Conservation (phyloP, 2,888 invertebrate genomes). For the Teleogryllus oceanicus region DNA sequence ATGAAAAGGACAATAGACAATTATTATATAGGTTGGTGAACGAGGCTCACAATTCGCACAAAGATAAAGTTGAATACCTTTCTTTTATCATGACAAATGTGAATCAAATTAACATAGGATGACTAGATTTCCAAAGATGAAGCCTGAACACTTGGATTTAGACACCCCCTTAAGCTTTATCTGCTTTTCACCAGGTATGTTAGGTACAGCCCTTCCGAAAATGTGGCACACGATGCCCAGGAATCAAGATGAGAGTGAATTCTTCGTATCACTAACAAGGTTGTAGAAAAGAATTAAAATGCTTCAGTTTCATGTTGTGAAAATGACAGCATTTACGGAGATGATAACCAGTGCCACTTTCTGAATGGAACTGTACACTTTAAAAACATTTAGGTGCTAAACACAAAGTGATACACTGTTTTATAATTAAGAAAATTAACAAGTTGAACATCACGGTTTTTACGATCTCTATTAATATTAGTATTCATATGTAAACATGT, state of each 20-base stretch:
- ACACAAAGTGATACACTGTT: not conserved
- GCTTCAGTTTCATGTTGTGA: too few species aligned
- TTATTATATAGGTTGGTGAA: not conserved
- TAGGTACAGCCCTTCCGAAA: not conserved
- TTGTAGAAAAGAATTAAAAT: too few species aligned
- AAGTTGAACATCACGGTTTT: not conserved
- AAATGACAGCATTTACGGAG: not conserved
- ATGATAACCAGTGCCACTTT: not conserved
- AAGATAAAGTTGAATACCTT: not conserved
- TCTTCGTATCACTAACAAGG: too few species aligned
- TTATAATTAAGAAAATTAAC: not conserved
- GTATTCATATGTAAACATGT: not conserved
- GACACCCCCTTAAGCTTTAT: not conserved
- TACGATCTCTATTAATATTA: not conserved
- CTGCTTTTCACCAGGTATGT: not conserved
- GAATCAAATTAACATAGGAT: not conserved
- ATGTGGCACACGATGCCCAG: not conserved
- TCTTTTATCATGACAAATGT: not conserved
- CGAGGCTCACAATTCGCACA: conserved; percentile 1
- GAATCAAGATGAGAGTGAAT: too few species aligned
- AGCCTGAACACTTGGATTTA: conserved; percentile 12
- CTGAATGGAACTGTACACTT: not conserved
- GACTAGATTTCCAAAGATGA: not conserved
- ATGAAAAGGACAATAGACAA: not conserved
- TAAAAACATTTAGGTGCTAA: not conserved